Evolutionary conservation across 2,797 vertebrate species (phyloP), one percentile per base, ranked within the genome.

Genomic region (Catamblyrhynchus diadema): DNA sequence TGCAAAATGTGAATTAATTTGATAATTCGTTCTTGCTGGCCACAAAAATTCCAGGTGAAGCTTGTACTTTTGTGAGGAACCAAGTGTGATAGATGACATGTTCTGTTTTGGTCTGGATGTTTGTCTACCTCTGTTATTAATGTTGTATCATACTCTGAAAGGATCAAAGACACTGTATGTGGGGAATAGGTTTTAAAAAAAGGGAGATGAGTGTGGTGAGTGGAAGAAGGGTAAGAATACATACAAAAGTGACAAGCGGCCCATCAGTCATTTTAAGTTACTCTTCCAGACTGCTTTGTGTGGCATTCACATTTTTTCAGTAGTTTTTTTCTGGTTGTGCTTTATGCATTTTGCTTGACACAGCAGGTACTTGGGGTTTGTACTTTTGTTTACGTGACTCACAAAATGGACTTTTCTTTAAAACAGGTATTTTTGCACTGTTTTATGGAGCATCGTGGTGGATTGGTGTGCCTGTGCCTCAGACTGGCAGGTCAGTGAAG

Each of bases 371-470:
- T 33, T 82, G 39, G 80, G 57, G 54, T 78, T 84, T 94, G 86
- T 79, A 24, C 80, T 94, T 94, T 54, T 13, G 42, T 37, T 44
- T 84, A 73, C 1, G 1, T 88, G 90, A 95, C 82, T 91, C 67
- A 91, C 53, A 93, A 73, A 96, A 95, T 82, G 54, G 51, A 32
- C 24, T 86, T 88, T 92, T 95, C 93, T 95, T 94, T 94, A 57
- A 82, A 86, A 83, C n/a, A 30, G 48, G 37, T 75, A 19, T 53
- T 81, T 87, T 77, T 70, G 32, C 42, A 28, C 32, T 6, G 13
- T 44, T 90, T 78, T 67, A 48, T 62, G 53, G 17, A 54, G 51
- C 53, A 20, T 48, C 10, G 20, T 71, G 78, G 39, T 57, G 85
- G 74, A 91, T 51, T 50, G 64, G 70, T 82, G 62, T 41, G 14